Evolutionary conservation across 2,797 vertebrate species (phyloP), one percentile per base, ranked within the genome.

Genomic region (Nyctibius grandis): DNA sequence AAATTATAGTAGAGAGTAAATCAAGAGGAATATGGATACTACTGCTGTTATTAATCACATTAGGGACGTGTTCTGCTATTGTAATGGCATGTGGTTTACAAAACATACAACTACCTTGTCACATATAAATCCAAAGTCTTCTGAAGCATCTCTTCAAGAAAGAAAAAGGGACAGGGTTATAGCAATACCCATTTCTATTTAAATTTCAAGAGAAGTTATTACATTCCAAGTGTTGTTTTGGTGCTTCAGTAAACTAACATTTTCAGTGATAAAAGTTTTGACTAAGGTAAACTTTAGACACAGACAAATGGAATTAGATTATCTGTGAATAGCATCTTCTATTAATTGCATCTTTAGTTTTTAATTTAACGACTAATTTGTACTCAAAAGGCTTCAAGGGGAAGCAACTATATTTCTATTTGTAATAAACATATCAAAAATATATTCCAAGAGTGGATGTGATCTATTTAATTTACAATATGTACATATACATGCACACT

Each of bases 401-500:
- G 38, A 84, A 70, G 23, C 1, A 61, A 29, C 12, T 63, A 18
- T 34, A 63, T 57, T 85, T 67, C 11, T 40, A 7, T 56, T 80
- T 56, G 51, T 40, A 82, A 78, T 21, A 31, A 18, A 61, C 9
- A n/a, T n/a, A 56, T 57, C 3, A 48, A 42, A 84, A 86, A 34
- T 21, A 4, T 11, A 33, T 51, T 64, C 15, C 42, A 60, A 61
- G 29, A 48, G 57, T 15, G 6, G 4, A 61, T 42, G 7, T 6
- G 6, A 65, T 19, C 7, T 65, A 15, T 65, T 57, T 42, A 29
- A 63, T 51, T 76, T 33, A 21, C 34, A 57, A 20, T 12, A 11
- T 57, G 28, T 14, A 31, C 1, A 0, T n/a, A 40, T 6, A 29
- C 16, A 19, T 0, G 7, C 3, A 26, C 6, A 25, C 4, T 54